These are phyloP conservation scores for Burhinus bistriatus DNA, from an alignment of 2,113 vertebrate species.

Conservation along the genomic window DNA sequence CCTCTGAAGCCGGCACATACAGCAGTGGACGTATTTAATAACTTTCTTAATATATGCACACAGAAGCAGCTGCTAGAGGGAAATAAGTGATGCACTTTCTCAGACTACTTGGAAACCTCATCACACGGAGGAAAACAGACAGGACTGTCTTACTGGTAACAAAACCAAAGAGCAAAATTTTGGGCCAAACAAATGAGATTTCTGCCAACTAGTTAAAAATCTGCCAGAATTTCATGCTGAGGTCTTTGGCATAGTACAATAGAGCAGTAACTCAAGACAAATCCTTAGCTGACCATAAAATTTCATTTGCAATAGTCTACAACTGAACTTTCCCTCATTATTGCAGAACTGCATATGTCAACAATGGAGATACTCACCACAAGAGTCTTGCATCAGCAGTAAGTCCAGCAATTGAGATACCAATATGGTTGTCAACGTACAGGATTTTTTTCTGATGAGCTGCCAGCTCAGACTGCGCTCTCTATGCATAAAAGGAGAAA, in stretches of 20 bases:
- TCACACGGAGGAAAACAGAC: not conserved
- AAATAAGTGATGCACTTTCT: not conserved
- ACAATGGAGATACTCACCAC: slow-evolving; percentile 78
- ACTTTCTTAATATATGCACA: not conserved
- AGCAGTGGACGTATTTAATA: not conserved
- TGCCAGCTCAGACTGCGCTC: slow-evolving; percentile 96
- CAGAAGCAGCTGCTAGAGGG: not conserved
- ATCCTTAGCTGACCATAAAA: not conserved
- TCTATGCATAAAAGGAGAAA: slow-evolving; percentile 73
- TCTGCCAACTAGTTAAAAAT: not conserved
- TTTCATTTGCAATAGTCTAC: not conserved
- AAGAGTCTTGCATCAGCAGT: slow-evolving; percentile 95
- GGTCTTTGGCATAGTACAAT: not conserved
- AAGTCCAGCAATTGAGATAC: slow-evolving; percentile 97
- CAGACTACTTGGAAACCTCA: not conserved
- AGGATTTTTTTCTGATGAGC: slow-evolving; percentile 99
- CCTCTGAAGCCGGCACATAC: not conserved
- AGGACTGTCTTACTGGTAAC: not conserved
- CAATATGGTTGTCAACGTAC: slow-evolving; percentile 96
- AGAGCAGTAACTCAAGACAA: not conserved
- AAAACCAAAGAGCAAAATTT: slow-evolving; percentile 31
- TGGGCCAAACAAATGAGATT: not conserved
- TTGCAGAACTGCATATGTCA: not conserved
- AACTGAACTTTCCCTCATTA: slow-evolving; percentile 40
- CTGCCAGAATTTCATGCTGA: not conserved